Evolutionary conservation across 2,797 vertebrate genomes (phyloP), one percentile per base, ranked within the genome.

Genomic region (Artibeus jamaicensis): DNA sequence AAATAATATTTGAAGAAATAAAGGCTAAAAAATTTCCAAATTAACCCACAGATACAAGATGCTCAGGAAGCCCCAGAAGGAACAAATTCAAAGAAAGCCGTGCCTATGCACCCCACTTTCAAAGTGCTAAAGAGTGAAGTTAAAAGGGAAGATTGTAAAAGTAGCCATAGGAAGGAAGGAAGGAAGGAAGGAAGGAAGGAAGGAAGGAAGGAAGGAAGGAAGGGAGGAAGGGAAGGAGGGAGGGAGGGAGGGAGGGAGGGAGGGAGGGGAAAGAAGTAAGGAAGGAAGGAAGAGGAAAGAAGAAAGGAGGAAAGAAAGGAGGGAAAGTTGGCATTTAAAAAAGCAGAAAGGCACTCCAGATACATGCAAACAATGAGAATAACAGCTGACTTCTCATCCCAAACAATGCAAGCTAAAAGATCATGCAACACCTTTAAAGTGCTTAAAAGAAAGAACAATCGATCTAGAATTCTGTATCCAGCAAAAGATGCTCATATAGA

Each of bases 1-100:
- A 83, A 83, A 83, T 68, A 73, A 73, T 77, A 42, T 50, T 57
- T 77, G 70, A 83, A 74, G 57, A 92, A 68, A 93, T 67, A 91
- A 91, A 91, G 55, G 55, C 53, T 83, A 15, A 90, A 90, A 83
- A 48, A 0, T 65, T 91, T 87, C n/a, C 15, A 59, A 83, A 77
- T 39, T 57, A 79, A 86, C 26, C 48, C 24, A 82, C 9, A 68
- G 18, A 86, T 76, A 24, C 24, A 71, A 57, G 62, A 92, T 50
- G 16, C 15, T 85, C 42, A 86, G 42, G 5, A 73, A 96, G 44
- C 11, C 79, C 57, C 32, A 1, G 16, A 79, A 50, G 83, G 22
- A 32, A 26, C 44, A 78, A 59, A 70, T 29, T 62, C n/a, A 82
- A 50, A 83, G 32, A 86, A 76, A 76, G 81, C 6, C 21, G 50